Percentiles rank a stretch among this genome's conserved stretches.
These are phyloP conservation scores for Pygoscelis adeliae DNA, from an alignment of 2,113 vertebrate species.

Conservation along the genomic window DNA sequence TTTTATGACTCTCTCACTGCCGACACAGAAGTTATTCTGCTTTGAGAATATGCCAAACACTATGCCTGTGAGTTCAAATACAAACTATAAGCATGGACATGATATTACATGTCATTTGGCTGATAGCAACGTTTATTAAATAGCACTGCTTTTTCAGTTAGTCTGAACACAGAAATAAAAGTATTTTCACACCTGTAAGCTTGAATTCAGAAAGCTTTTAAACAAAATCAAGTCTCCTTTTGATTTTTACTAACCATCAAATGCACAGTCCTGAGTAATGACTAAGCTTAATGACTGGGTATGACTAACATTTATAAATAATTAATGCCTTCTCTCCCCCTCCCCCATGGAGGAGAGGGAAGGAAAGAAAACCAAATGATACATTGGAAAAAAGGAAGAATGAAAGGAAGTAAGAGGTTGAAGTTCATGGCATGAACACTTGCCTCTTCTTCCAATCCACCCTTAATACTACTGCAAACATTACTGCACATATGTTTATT, in stretches of 20 bases:
- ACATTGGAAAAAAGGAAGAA: background rate
- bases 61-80: background rate
- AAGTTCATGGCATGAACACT: background rate
- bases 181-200: constrained; percentile 35
- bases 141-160: background rate
- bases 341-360: background rate
- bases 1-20: background rate
- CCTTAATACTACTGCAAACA: background rate
- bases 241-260: constrained; percentile 55
- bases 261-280: constrained; percentile 48
- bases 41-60: background rate
- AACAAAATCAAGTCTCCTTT: constrained; percentile 6
- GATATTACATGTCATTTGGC: background rate
- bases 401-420: background rate
- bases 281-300: constrained; percentile 62
- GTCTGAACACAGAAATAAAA: background rate
- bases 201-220: background rate
- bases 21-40: background rate
- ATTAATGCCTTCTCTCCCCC: constrained; percentile 42
- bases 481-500: fast-evolving
- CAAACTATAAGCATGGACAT: background rate
- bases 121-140: background rate
- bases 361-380: constrained; percentile 7
- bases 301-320: constrained; percentile 68
- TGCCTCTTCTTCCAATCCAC: background rate